Conservation (phyloP, 2,113 vertebrate species). For the Ceyx margarethae region DNA sequence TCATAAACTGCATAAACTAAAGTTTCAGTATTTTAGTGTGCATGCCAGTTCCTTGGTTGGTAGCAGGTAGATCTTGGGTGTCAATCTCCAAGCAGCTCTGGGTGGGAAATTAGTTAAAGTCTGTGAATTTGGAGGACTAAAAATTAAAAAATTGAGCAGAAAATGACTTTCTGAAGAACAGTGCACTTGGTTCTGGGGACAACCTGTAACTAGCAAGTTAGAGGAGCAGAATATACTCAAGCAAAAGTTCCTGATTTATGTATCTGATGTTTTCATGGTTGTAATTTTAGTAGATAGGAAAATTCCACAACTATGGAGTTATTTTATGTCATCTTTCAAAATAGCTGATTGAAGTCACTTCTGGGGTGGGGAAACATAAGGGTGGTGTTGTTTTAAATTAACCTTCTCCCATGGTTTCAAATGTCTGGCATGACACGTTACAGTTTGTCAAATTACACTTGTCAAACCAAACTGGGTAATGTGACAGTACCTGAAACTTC, state of each 20-base stretch:
- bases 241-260: not conserved
- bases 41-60: not conserved
- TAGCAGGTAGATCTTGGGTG: not conserved
- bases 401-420: not conserved
- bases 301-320: not conserved
- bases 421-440: not conserved
- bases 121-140: not conserved
- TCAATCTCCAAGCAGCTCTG: not conserved
- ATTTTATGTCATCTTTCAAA: not conserved
- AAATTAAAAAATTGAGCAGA: not conserved
- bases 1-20: not conserved
- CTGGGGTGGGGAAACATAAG: no score
- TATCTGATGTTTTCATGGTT: not conserved
- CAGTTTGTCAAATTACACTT: not conserved
- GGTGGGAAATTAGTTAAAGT: not conserved
- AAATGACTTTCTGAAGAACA: not conserved
- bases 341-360: not conserved
- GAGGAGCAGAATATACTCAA: not conserved
- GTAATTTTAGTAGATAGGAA: not conserved
- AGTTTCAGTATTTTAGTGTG: not conserved
- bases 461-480: not conserved
- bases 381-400: not conserved
- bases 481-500: not conserved
- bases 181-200: not conserved
- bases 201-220: not conserved